Conservation (phyloP, 2,797 vertebrate genomes). For the Acanthornis magna region DNA sequence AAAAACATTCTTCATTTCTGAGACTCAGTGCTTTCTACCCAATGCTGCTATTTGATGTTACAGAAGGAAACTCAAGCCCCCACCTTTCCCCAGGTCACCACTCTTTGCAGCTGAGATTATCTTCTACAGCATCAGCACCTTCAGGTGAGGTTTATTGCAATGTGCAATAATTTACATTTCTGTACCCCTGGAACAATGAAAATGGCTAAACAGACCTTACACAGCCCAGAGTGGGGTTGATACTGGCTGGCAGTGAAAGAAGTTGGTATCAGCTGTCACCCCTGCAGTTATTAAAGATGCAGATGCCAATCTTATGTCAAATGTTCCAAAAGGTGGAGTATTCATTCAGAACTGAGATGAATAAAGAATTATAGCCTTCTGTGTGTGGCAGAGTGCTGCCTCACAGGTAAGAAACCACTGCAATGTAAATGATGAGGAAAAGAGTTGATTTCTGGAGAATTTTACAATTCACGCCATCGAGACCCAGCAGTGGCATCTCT, state of each 20-base stretch:
- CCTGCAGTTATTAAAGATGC: background rate
- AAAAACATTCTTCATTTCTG: background rate
- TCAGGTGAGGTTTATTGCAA: background rate
- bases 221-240: background rate
- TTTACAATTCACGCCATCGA: background rate
- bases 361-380: background rate
- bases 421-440: background rate
- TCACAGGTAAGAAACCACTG: background rate
- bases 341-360: conserved; percentile 13
- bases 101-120: background rate
- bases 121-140: conserved; percentile 4
- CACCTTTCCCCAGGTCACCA: background rate
- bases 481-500: background rate
- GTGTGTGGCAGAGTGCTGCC: background rate
- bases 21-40: background rate
- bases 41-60: background rate
- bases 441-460: background rate
- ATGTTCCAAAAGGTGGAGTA: background rate
- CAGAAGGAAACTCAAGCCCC: background rate
- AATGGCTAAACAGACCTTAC: background rate
- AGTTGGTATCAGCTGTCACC: background rate
- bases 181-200: background rate
- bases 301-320: background rate
- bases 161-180: background rate
- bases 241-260: background rate